Conservation (phyloP, 2,888 invertebrate genomes). For the Drosophila robusta region DNA sequence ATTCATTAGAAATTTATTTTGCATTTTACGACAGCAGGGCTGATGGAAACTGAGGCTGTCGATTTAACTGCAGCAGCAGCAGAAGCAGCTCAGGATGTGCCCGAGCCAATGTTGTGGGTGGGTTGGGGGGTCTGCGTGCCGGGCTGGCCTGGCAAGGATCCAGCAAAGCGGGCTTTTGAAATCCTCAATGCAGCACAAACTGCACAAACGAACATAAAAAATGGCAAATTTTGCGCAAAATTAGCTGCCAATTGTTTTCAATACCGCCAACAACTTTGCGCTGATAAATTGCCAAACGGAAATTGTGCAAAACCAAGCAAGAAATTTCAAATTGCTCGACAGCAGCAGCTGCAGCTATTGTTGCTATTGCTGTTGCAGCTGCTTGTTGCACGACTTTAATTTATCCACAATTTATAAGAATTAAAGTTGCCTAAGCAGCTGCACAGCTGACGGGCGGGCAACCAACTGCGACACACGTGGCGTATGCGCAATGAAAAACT, state of each 20-base stretch:
- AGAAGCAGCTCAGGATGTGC: conserved; percentile 12
- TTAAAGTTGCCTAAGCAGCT: conserved; percentile 55
- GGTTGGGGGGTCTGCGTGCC: neutral
- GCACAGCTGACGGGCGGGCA: conserved; percentile 2
- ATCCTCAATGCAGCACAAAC: conserved; percentile 36
- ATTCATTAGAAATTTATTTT: conserved; percentile 79
- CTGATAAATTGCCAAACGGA: conserved; percentile 65
- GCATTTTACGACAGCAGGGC: conserved; percentile 58
- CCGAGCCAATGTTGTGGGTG: conserved; percentile 5
- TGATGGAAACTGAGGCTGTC: conserved; percentile 31
- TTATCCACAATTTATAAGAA: conserved; percentile 68
- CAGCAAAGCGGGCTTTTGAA: conserved; percentile 33
- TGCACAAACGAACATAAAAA: conserved; percentile 54
- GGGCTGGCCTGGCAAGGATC: conserved; percentile 42
- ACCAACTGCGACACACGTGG: conserved; percentile 42
- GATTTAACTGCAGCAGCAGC: conserved; percentile 23
- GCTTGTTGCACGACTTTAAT: conserved; percentile 53
- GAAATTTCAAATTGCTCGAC: conserved; percentile 65
- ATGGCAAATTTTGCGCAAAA: conserved; percentile 71
- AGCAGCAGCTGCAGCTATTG: conserved; percentile 45
- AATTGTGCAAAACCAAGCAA: conserved; percentile 71
- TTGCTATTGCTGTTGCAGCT: conserved; percentile 1
- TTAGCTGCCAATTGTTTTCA: conserved; percentile 79
- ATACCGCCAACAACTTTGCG: conserved; percentile 63
- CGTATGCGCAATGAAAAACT: conserved; percentile 65